A percentile compares a stretch with the other conserved stretches of the same genome.
These are phyloP conservation scores for Eretmochelys imbricata DNA, from an alignment of 2,113 vertebrate species.

Conservation along the genomic window DNA sequence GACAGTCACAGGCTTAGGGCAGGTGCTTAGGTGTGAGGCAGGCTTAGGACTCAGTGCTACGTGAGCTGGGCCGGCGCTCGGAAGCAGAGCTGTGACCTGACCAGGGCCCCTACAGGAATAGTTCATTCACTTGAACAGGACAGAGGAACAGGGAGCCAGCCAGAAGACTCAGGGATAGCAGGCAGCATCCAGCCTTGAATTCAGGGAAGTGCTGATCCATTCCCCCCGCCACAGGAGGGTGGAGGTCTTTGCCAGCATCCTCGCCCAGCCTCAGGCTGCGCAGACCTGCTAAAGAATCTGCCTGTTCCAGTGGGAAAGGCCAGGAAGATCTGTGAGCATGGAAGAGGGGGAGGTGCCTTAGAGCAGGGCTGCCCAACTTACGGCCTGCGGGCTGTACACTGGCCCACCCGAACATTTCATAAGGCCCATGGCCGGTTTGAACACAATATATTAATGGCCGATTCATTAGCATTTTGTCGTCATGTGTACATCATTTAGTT, in stretches of 20 bases:
- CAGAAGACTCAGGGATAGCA: rapidly evolving
- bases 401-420: too few relatives aligned
- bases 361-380: not conserved
- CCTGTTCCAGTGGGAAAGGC: not conserved
- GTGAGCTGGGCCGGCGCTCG: rapidly evolving
- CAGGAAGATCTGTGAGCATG: not conserved
- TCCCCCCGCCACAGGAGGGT: not conserved
- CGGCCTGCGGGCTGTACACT: too few relatives aligned
- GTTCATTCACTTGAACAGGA: not conserved
- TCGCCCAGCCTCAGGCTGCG: not conserved
- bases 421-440: too few relatives aligned
- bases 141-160: rapidly evolving
- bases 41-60: not conserved
- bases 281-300: not conserved
- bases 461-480: too few relatives aligned
- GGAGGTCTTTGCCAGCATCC: not conserved
- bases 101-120: not conserved
- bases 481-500: too few relatives aligned
- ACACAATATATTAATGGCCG: too few relatives aligned
- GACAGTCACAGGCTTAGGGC: not conserved
- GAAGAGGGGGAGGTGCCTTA: not conserved
- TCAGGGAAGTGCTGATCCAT: not conserved
- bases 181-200: not conserved
- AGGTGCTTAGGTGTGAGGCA: not conserved
- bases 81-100: not conserved